Conservation (phyloP, 2,797 vertebrate genomes). For the Coluber constrictor region DNA sequence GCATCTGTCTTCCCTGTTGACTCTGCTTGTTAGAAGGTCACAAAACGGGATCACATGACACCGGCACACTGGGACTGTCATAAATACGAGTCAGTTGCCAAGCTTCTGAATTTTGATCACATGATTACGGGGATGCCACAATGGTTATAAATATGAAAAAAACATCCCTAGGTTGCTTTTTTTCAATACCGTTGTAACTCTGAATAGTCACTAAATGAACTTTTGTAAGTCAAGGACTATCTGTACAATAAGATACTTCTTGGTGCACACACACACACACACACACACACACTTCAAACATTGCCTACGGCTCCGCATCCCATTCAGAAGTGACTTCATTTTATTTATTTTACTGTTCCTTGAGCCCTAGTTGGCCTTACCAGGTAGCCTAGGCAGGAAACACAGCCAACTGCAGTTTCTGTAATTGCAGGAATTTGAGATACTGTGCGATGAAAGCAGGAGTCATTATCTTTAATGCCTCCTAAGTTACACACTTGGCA, state of each 20-base stretch:
- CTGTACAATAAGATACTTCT: background rate
- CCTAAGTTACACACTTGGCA: background rate
- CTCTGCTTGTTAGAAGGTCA: too few relatives aligned
- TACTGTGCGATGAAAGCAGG: background rate
- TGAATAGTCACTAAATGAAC: too few relatives aligned
- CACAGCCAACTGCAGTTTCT: background rate
- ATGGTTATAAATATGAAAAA: too few relatives aligned
- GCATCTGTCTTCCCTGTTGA: too few relatives aligned
- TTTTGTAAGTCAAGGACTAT: too few relatives aligned
- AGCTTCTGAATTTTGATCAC: too few relatives aligned
- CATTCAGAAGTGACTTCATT: background rate
- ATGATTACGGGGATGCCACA: too few relatives aligned
- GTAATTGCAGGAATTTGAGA: background rate
- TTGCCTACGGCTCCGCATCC: background rate
- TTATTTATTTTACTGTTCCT: background rate
- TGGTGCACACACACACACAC: accelerated
- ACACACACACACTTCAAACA: background rate
- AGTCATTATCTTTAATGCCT: background rate
- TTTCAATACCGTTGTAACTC: too few relatives aligned
- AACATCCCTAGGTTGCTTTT: too few relatives aligned
- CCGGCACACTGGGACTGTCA: too few relatives aligned
- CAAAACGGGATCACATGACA: too few relatives aligned
- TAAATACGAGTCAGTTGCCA: too few relatives aligned
- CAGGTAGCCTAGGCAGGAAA: background rate
- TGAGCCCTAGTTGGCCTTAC: background rate